phyloP scores from a whole-genome alignment of 1,140 invertebrate genomes.

The Goniozus legneri region DNA sequence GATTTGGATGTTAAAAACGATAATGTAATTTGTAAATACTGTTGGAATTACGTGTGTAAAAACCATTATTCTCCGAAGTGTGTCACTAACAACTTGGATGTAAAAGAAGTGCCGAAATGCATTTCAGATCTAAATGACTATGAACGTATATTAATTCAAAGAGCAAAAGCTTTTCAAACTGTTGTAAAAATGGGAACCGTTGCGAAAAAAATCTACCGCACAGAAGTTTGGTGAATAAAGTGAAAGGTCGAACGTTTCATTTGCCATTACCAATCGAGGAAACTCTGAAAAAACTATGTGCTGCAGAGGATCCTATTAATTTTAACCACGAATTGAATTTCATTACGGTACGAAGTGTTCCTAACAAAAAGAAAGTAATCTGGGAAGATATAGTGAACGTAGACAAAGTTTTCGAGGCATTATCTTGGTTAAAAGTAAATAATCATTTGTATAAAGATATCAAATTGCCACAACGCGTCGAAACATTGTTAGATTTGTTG shows the following conservation, averaged over 20 bases:
- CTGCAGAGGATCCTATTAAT: slow-evolving; percentile 7
- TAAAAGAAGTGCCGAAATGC: not conserved
- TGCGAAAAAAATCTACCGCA: slow-evolving; percentile 30
- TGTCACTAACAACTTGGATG: slow-evolving; percentile 7
- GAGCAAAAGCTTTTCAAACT: slow-evolving; percentile 38
- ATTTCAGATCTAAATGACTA: slow-evolving; percentile 15
- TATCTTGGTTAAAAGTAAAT: slow-evolving; percentile 18
- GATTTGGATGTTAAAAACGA: not conserved
- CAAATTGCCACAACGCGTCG: slow-evolving; percentile 13
- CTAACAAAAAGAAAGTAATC: slow-evolving; percentile 19
- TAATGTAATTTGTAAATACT: slow-evolving; percentile 15
- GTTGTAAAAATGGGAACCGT: slow-evolving; percentile 30
- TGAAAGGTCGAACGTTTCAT: slow-evolving; percentile 36
- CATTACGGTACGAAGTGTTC: slow-evolving; percentile 25
- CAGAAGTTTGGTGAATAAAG: slow-evolving; percentile 26
- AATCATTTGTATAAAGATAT: slow-evolving; percentile 25
- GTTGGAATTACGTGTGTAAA: slow-evolving; percentile 1
- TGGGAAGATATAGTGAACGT: slow-evolving; percentile 20
- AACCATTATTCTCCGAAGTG: not conserved
- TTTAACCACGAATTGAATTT: slow-evolving; percentile 24
- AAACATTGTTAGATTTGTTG: slow-evolving; percentile 5
- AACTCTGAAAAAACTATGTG: slow-evolving; percentile 17
- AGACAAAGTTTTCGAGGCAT: slow-evolving; percentile 16
- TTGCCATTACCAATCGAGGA: slow-evolving; percentile 34
- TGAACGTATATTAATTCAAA: slow-evolving; percentile 23